phyloP scores from a whole-genome alignment of 2,797 vertebrate genomes.

The Nannoperca obscura region DNA sequence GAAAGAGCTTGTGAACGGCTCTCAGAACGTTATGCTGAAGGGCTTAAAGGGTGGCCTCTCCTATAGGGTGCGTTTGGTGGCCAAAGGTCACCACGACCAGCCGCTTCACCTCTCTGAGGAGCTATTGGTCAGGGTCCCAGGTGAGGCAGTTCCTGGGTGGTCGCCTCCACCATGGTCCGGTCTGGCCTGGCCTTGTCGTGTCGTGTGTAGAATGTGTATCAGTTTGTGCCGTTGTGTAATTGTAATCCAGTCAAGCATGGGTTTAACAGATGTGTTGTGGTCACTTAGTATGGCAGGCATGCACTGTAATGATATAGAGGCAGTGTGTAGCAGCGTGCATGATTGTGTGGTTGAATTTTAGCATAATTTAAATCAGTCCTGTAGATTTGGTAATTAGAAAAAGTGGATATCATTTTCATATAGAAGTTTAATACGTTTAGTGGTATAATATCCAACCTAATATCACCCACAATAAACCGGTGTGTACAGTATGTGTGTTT shows the following conservation, averaged over 20 bases:
- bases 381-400: slow-evolving; percentile 26
- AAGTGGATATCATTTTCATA: slow-evolving; percentile 37
- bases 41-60: slow-evolving; percentile 93
- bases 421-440: slow-evolving; percentile 44
- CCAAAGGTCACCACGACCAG: slow-evolving; percentile 89
- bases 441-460: slow-evolving; percentile 50
- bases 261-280: slow-evolving; percentile 57
- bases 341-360: slow-evolving; percentile 49
- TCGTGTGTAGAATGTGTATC: slow-evolving; percentile 48
- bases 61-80: slow-evolving; percentile 95
- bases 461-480: slow-evolving; percentile 32
- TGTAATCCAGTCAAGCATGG: slow-evolving; percentile 45
- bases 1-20: slow-evolving; percentile 94
- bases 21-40: slow-evolving; percentile 93
- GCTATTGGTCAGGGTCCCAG: slow-evolving; percentile 94
- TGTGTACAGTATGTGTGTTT: slow-evolving; percentile 28
- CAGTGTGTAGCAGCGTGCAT: slow-evolving; percentile 58
- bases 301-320: slow-evolving; percentile 53
- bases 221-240: slow-evolving; percentile 50
- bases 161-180: slow-evolving; percentile 45
- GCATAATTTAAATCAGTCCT: slow-evolving; percentile 17
- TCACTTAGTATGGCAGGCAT: slow-evolving; percentile 55
- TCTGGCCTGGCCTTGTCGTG: slow-evolving; percentile 44
- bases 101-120: slow-evolving; percentile 90
- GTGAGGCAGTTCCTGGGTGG: slow-evolving; percentile 86